Evolutionary conservation across 53 echinoderm and acorn worm species (phyloP).

Genomic region (Apostichopus leukothele): DNA sequence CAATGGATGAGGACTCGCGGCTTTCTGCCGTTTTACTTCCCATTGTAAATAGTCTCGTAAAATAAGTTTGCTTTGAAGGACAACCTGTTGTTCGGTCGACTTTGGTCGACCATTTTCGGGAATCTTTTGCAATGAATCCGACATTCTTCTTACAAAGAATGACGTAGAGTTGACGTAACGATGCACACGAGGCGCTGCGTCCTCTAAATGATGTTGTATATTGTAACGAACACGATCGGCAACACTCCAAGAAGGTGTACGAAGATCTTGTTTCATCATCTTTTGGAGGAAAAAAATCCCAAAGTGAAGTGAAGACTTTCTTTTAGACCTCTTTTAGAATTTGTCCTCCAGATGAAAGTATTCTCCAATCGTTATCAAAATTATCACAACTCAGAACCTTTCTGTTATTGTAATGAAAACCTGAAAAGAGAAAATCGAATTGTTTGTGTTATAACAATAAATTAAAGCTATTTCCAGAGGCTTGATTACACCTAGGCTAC

Average conservation of each 20-base stretch:
- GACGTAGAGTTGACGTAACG: slow-evolving; percentile 4
- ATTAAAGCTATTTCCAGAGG: too few relatives aligned
- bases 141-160: background rate
- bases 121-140: slow-evolving; percentile 6
- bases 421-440: too few relatives aligned
- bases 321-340: too few relatives aligned
- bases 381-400: too few relatives aligned
- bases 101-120: slow-evolving; percentile 18
- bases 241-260: background rate
- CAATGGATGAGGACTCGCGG: background rate
- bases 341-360: too few relatives aligned
- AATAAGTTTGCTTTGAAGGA: slow-evolving; percentile 25
- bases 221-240: slow-evolving; percentile 15
- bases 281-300: background rate
- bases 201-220: slow-evolving; percentile 6
- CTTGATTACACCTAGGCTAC: too few relatives aligned
- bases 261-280: background rate
- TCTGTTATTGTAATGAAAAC: too few relatives aligned
- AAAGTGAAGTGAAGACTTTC: background rate
- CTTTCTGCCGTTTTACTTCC: background rate
- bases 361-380: too few relatives aligned
- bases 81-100: slow-evolving; percentile 29
- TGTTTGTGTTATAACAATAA: too few relatives aligned
- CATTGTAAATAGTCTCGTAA: slow-evolving; percentile 25
- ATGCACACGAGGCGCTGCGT: background rate